Evolutionary conservation across 2,888 invertebrate species (phyloP), one percentile per base, ranked within the genome.

Genomic region (Achlya flavicornis): DNA sequence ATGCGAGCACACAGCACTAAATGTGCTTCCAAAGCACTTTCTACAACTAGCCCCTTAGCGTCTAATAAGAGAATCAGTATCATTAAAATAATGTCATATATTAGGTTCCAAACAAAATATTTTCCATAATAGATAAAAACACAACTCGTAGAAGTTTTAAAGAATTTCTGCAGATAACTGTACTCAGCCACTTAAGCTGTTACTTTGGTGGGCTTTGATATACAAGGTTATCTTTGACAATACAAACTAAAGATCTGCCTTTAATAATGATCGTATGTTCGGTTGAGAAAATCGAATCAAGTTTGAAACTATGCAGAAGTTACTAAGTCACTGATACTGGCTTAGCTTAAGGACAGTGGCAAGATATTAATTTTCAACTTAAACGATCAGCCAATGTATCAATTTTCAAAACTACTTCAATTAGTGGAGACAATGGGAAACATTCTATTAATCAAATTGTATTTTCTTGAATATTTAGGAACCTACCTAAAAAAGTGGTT

Each of bases 191-290:
- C 46, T 5, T n/a, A 46, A n/a, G 46, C n/a, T 46, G n/a, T 46
- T n/a, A n/a, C 46, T 46, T n/a, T 43, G 6, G n/a, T 5, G n/a
- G n/a, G 14, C 46, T 46, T 6, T n/a, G 5, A 14, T 46, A 7
- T 46, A 46, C 46, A 46, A n/a, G 46, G 46, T 46, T 46, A n/a
- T 46, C 46, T 46, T n/a, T 46, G 14, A 46, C 46, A 46, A 46
- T n/a, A 46, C 19, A 53, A 53, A 53, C 53, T 53, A 19, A 46
- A n/a, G 53, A 5, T 53, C 19, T 19, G 8, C 53, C 53, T 53
- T 5, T 46, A 46, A 46, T n/a, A 19, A 19, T 53, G 19, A 53
- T 19, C 48, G 6, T 53, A 16, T 19, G 19, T 19, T 53, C 4
- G 19, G 53, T 7, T 53, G 19, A 3, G n/a, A 53, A n/a, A 10